Conservation (phyloP, 2,113 vertebrate genomes). For the Pyrgilauda ruficollis region DNA sequence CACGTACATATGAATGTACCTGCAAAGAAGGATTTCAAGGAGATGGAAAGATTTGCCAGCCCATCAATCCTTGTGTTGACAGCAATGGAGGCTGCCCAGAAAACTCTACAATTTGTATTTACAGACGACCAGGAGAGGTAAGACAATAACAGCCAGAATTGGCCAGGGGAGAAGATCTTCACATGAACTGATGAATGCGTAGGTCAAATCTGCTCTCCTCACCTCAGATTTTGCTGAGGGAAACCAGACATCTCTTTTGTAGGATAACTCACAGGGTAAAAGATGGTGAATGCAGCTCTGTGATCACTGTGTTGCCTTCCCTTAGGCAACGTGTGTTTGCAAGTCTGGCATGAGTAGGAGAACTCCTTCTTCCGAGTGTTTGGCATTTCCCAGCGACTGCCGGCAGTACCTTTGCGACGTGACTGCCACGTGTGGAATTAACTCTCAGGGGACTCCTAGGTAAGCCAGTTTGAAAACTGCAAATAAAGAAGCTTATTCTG, state of each 20-base stretch:
- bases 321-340: conserved; percentile 83
- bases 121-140: conserved; percentile 82
- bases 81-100: conserved; percentile 85
- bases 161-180: not conserved
- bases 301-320: conserved; percentile 6
- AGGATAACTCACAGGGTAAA: not conserved
- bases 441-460: conserved; percentile 62
- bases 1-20: conserved; percentile 74
- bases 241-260: not conserved
- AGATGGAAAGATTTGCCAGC: conserved; percentile 83
- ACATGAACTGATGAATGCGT: not conserved
- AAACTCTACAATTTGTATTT: conserved; percentile 82
- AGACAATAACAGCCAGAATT: not conserved
- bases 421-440: conserved; percentile 75
- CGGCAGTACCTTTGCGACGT: conserved; percentile 66
- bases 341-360: conserved; percentile 73
- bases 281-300: not conserved
- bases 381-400: conserved; percentile 60
- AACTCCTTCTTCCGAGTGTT: conserved; percentile 70
- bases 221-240: not conserved
- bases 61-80: conserved; percentile 81
- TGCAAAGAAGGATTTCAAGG: conserved; percentile 84
- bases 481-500: not conserved
- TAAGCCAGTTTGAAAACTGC: not conserved
- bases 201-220: not conserved